Evolutionary conservation across 2,797 vertebrate genomes (phyloP), one percentile per base, ranked within the genome.

Genomic region (Myiotriccus ornatus): DNA sequence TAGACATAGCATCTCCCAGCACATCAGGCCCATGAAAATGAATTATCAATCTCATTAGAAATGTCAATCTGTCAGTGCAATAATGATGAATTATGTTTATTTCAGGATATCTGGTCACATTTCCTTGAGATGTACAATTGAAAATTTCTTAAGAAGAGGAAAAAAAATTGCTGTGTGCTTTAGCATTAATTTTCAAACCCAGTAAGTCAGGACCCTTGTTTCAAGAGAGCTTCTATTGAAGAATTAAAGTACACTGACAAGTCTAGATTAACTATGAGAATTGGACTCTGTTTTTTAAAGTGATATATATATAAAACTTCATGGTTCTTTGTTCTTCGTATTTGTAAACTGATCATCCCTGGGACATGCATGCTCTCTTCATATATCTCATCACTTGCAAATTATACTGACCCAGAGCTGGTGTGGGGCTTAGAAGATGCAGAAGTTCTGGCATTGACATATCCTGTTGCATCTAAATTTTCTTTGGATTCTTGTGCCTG

Each of bases 61-160:
- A 82, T 91, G 28, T 75, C 70, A 90, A 44, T 46, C 23, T 82
- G 43, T 78, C 67, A 39, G 35, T 59, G 28, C 22, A 93, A 89
- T 79, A 82, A 65, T 76, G 67, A 84, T 74, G 39, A 76, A 87
- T 77, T 80, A 41, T 84, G 15, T 91, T 91, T 87, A 53, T 93
- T 94, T 95, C 46, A 84, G 84, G 92, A 67, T 49, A 90, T 71
- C 41, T 89, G 84, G 65, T 84, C 50, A 44, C 20, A 91, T 91
- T 91, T 94, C 73, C 57, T 84, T 67, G 55, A 94, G 67, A 87
- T 53, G 8, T 71, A 71, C 1, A 6, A 79, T 19, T 64, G 56
- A 73, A 76, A 34, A 56, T 47, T 81, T 89, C 34, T 76, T 69
- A 76, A 79, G 50, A 93, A 80, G 21, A 68, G 17, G n/a, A n/a